phyloP scores from a whole-genome alignment of 2,797 vertebrate species.

The Pterois miles region DNA sequence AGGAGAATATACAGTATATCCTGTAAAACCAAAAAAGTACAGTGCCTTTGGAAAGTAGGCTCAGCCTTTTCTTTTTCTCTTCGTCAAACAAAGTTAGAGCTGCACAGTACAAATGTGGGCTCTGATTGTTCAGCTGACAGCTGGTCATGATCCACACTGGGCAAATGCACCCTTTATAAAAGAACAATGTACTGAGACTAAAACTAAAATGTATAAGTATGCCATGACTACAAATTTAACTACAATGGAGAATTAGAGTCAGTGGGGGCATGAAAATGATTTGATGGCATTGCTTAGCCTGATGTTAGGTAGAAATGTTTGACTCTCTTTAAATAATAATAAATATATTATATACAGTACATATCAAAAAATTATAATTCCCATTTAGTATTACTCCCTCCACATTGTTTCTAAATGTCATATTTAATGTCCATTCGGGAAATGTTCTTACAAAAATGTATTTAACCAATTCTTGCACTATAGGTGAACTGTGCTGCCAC shows the following conservation, averaged over 20 bases:
- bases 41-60: constrained; percentile 16
- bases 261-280: background rate
- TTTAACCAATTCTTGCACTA: background rate
- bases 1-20: constrained; percentile 26
- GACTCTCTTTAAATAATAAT: background rate
- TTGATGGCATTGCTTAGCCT: background rate
- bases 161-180: background rate
- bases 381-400: background rate
- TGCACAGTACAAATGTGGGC: background rate
- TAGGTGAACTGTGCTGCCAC: background rate
- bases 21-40: constrained; percentile 14
- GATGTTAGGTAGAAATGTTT: background rate
- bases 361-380: too few species aligned
- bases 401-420: background rate
- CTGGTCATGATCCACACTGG: background rate
- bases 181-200: background rate
- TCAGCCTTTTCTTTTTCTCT: background rate
- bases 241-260: background rate
- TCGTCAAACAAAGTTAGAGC: background rate
- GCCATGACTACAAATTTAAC: background rate
- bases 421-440: background rate
- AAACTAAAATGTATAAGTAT: background rate
- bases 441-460: background rate
- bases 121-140: constrained; percentile 3
- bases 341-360: too few species aligned